These are phyloP conservation scores for Spicauda simplicius DNA, from an alignment of 2,888 invertebrate genomes.

Conservation along the genomic window DNA sequence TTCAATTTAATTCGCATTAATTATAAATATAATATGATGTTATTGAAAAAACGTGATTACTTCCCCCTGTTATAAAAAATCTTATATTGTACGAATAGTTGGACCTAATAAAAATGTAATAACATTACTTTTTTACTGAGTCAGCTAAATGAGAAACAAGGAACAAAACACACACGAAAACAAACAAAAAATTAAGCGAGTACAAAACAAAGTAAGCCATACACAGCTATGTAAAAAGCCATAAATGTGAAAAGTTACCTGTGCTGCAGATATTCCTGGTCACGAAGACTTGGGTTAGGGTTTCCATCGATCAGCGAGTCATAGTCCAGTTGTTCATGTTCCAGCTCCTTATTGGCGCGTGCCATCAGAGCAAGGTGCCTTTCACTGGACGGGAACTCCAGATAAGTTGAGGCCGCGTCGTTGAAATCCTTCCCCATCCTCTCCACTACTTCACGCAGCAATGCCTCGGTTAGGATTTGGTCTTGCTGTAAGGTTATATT, in stretches of 20 bases:
- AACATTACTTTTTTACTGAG: too few relatives aligned
- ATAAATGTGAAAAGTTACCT: constrained; percentile 68
- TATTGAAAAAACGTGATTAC: too few relatives aligned
- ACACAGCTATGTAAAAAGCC: too few relatives aligned
- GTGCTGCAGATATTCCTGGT: constrained; percentile 95
- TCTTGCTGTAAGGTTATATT: constrained; percentile 21
- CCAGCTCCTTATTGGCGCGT: constrained; percentile 83
- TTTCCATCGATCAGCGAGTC: constrained; percentile 88
- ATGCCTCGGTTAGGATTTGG: constrained; percentile 86
- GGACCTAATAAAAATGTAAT: too few relatives aligned
- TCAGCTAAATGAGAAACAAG: too few relatives aligned
- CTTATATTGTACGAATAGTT: too few relatives aligned
- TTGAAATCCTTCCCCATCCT: constrained; percentile 91
- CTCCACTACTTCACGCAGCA: constrained; percentile 91
- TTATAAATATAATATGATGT: too few relatives aligned
- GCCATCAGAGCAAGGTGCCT: constrained; percentile 77
- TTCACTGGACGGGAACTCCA: constrained; percentile 86
- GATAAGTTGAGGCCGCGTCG: constrained; percentile 86
- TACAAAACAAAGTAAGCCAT: too few relatives aligned
- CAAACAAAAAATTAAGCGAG: too few relatives aligned
- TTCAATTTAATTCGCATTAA: too few relatives aligned
- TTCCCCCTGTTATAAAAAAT: too few relatives aligned
- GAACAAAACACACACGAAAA: too few relatives aligned
- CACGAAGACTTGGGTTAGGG: constrained; percentile 91
- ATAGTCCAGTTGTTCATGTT: constrained; percentile 88